Evolutionary conservation across 2,888 invertebrate genomes (phyloP), one percentile per base, ranked within the genome.

Genomic region (Notodonta ziczac): DNA sequence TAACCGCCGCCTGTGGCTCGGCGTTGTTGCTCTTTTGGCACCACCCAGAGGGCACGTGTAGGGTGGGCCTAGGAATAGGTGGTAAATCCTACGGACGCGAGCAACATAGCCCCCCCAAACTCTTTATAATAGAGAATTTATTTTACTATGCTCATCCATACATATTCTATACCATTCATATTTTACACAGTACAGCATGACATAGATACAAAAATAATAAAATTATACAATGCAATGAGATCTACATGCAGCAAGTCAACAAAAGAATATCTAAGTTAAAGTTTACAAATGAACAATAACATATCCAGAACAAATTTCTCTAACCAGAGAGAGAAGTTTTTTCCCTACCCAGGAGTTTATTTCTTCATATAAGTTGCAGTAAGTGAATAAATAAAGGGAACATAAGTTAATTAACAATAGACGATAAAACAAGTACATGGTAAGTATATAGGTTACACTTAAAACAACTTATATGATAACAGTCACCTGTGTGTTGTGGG

Each of bases 151-250:
- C 60, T 73, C 72, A 64, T 68, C 32, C 35, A 69, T 65, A 35
- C 32, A 69, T 67, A 70, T 67, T 75, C 62, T 61, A 66, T 73
- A 71, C 69, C 73, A 72, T 66, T 71, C 62, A 75, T 24, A 24
- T 65, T 77, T 75, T 73, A 77, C 76, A 77, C 67, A 72, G 67
- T 75, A 72, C 65, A 70, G 69, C 69, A 69, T 54, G 66, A 76
- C 67, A 67, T 74, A 72, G 66, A 67, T 73, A 74, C 65, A 75
- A 67, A 70, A 73, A 63, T 70, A 76, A 73, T 69, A 74, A 75
- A 24, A 73, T 71, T 77, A 75, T 74, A 76, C 68, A 77, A 77
- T 70, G 68, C 77, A 76, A 76, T 77, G 76, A 76, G 77, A 77
- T 73, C 77, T 76, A 76, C 69, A 67, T 66, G 73, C 50, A 50